These are phyloP conservation scores for Pogonocichla stellata DNA, from an alignment of 2,113 vertebrate species.

Conservation along the genomic window DNA sequence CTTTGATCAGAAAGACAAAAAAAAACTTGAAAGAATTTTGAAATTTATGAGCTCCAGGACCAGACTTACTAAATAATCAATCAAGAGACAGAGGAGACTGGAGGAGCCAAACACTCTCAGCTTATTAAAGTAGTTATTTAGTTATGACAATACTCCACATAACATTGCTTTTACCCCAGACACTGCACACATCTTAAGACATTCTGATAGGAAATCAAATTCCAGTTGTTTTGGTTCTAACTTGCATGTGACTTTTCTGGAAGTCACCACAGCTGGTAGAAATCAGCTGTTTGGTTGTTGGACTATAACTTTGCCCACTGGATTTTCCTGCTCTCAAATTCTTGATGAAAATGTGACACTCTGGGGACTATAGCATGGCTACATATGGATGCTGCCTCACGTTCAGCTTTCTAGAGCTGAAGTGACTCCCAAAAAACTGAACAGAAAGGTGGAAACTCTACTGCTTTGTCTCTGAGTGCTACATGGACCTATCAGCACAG, in stretches of 20 bases:
- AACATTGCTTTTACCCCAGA: not conserved
- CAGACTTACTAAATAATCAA: not conserved
- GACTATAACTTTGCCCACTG: not conserved
- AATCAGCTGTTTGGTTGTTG: not conserved
- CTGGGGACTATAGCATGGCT: not conserved
- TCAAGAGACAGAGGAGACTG: not conserved
- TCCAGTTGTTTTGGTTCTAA: not conserved
- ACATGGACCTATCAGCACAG: rapidly evolving
- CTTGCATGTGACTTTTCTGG: not conserved
- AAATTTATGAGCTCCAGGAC: not conserved
- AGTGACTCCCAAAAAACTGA: rapidly evolving
- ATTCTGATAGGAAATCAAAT: not conserved
- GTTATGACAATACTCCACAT: not conserved
- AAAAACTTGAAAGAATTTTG: conserved; percentile 16
- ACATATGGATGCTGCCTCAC: not conserved
- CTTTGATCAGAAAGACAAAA: conserved; percentile 34
- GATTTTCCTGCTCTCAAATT: not conserved
- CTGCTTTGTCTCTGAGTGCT: not conserved
- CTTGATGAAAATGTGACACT: not conserved
- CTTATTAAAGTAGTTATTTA: not conserved
- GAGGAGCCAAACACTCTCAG: not conserved
- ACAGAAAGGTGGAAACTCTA: not conserved
- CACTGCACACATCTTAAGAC: not conserved
- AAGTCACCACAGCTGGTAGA: not conserved
- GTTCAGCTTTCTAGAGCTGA: not conserved